A percentile compares a stretch with the other conserved stretches of the same genome.
These are phyloP conservation scores for Drosophila arizonae DNA, from an alignment of 1,140 invertebrate species.

Conservation along the genomic window DNA sequence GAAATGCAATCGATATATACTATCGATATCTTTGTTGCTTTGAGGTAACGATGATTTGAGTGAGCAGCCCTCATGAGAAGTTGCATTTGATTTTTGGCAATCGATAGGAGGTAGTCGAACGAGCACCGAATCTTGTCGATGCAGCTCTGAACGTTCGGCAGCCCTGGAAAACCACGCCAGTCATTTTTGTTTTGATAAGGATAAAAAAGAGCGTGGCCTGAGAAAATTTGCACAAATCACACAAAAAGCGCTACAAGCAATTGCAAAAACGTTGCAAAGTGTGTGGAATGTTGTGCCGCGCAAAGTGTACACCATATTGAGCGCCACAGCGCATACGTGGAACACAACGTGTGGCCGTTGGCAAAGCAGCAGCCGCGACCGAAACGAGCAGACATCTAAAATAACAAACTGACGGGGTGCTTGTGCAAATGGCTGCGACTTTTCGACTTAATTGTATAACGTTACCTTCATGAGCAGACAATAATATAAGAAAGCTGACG, in stretches of 20 bases:
- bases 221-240: slow-evolving; percentile 62
- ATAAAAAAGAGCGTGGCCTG: slow-evolving; percentile 78
- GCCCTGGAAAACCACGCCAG: slow-evolving; percentile 80
- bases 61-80: slow-evolving; percentile 10
- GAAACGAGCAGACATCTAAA: slow-evolving; percentile 71
- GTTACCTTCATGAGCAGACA: slow-evolving; percentile 63
- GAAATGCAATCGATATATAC: slow-evolving; percentile 1
- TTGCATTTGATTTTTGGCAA: slow-evolving; percentile 10
- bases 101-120: slow-evolving; percentile 46
- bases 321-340: slow-evolving; percentile 62
- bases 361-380: slow-evolving; percentile 55
- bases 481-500: slow-evolving; percentile 55
- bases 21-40: background rate
- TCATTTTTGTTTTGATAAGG: slow-evolving; percentile 83
- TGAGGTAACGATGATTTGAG: background rate
- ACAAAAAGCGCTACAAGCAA: slow-evolving; percentile 47
- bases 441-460: slow-evolving; percentile 71
- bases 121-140: slow-evolving; percentile 19
- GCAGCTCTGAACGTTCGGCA: slow-evolving; percentile 56
- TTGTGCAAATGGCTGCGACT: slow-evolving; percentile 60
- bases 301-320: slow-evolving; percentile 47
- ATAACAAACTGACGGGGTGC: slow-evolving; percentile 67
- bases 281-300: slow-evolving; percentile 51
- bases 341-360: slow-evolving; percentile 60
- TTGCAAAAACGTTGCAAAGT: slow-evolving; percentile 56